Conservation (phyloP, 64 coral and sea anemone genomes). For the Orbicella faveolata region DNA sequence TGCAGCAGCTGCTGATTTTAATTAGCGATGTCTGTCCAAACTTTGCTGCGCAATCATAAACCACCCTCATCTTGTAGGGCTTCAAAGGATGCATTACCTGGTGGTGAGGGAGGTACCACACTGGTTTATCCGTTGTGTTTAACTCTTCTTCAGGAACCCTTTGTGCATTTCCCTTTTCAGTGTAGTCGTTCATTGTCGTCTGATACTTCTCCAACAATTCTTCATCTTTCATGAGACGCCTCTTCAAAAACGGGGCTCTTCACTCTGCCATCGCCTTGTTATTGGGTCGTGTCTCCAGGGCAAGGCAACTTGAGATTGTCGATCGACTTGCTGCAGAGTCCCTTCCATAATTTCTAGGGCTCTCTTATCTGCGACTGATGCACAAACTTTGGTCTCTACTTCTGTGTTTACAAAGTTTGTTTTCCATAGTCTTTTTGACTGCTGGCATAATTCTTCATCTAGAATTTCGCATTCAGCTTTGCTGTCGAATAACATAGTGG, state of each 20-base stretch:
- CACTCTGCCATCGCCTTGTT: no score
- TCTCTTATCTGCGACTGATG: slow-evolving; percentile 53
- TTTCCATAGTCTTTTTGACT: background rate
- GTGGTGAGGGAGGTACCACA: no score
- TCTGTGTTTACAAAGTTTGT: slow-evolving; percentile 17
- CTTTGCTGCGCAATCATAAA: slow-evolving; percentile 39
- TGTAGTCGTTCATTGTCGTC: slow-evolving; percentile 9
- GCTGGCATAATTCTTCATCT: background rate
- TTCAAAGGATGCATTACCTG: no score
- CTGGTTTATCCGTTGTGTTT: no score
- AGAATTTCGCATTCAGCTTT: background rate
- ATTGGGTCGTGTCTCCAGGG: no score
- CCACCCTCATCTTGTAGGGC: slow-evolving; percentile 15
- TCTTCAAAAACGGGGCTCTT: no score
- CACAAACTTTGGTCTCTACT: slow-evolving; percentile 14
- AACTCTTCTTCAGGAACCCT: background rate
- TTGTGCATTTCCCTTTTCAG: slow-evolving; percentile 2
- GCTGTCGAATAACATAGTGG: background rate
- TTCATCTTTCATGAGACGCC: no score
- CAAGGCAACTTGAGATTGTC: slow-evolving; percentile 59
- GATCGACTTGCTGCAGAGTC: slow-evolving; percentile 27
- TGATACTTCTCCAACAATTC: background rate
- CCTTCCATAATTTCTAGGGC: slow-evolving; percentile 54
- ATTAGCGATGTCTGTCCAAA: background rate
- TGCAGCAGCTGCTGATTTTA: background rate